Evolutionary conservation across 1,140 invertebrate species (phyloP), one percentile per base, ranked within the genome.

Genomic region (Tetragonula clypearis): DNA sequence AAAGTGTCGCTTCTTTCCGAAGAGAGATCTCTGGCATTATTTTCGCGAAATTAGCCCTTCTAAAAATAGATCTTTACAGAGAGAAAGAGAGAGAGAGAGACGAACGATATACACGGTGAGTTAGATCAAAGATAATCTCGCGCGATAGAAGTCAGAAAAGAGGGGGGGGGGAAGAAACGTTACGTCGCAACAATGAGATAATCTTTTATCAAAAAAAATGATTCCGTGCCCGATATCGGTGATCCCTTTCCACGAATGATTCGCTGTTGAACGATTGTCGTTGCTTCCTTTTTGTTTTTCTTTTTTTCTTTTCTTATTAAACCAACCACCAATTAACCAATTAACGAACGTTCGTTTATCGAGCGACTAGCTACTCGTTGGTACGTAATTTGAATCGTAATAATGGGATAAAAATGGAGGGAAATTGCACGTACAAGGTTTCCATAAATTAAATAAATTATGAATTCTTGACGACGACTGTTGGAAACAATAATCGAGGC

Each of bases 51-150:
- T 75, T 62, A 75, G 60, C 35, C 53, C 41, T 56, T 15, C 8
- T 35, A 49, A 76, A 76, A 68, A 41, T 75, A 62, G 76, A 81
- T 71, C 79, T 81, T 88, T 80, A 84, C 74, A 49, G 6, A 30
- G 78, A 69, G 68, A 35, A 4, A 35, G 35, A 35, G 35, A 35
- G 35, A 35, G 35, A 35, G 35, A 35, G 35, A 35, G 35, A 81
- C 30, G 74, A 68, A 76, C 26, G 76, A 41, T 49, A 75, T 76
- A 55, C 74, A 85, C 58, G 73, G 68, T 68, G 87, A 66, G 56
- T 85, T 88, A n/a, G n/a, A 88, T 88, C 73, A 75, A 58, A 82
- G 56, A 85, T 90, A 87, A 89, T 90, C 82, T 77, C 58, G 79
- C 55, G 79, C 66, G 35, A 72, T 78, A 77, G 77, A 72, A 53